Base-by-base conservation (phyloP, 2,113 vertebrate genomes). In the Gasterosteus nipponicus region DNA sequence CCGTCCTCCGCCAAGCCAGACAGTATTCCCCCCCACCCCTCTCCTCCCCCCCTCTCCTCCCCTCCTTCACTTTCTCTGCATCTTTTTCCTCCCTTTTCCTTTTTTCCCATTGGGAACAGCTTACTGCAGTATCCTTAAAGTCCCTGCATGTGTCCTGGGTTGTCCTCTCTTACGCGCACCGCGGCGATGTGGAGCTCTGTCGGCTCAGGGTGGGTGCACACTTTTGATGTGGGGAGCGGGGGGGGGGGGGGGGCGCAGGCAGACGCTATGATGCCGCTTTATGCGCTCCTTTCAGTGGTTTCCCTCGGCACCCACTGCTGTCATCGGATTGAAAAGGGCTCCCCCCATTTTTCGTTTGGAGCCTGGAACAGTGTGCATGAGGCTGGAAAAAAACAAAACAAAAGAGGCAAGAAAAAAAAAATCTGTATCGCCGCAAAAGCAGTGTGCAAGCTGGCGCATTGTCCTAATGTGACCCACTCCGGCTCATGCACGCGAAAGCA, bases 41-140 rank as follows among this genome's bases (percentile, higher is more conserved):
- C 81, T 42, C 29, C 41, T 26, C 46, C n/a, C 47, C 0, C 18
- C 10, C 10, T 51, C 53, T 64, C 63, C 61, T 18, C 6, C 31
- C 44, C 60, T 49, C 53, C 42, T 59, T 81, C 64, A 18, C 12
- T 51, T 73, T 58, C 69, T 74, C 44, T 62, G 70, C 73, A 72
- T 81, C 58, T 84, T 77, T 73, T 70, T 39, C 11, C 41, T 72
- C 39, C 42, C n/a, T 75, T 29, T 57, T 56, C 7, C 64, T 74
- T 61, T 66, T 66, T 16, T 58, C 9, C 49, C 62, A 59, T 57
- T 65, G 60, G 77, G 75, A 86, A 87, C 72, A 75, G 88, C 85
- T 87, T 88, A 86, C 87, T 85, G 89, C 89, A 93, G 87, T 91
- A 86, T 91, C 89, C 91, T 90, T 85, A 92, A 86, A 90, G 85